phyloP scores from a whole-genome alignment of 2,888 invertebrate species.

The Parthenolecanium corni region DNA sequence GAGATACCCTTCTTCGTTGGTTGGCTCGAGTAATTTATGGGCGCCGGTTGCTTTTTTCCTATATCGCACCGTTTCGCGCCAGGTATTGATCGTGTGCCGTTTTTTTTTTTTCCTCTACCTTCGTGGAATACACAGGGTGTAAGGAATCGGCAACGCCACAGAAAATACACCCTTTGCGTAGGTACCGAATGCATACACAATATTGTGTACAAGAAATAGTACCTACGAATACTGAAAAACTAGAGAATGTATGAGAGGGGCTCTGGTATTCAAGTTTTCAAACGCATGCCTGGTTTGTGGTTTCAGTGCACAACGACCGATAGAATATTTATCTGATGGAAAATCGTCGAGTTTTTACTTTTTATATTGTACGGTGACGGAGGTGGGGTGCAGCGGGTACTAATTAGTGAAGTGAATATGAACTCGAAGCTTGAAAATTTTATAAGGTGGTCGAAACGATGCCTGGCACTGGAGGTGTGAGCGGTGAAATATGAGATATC shows the following conservation, averaged over 20 bases:
- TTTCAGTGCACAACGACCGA: background rate
- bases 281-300: background rate
- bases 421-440: no score
- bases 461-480: no score
- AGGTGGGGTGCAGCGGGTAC: no score
- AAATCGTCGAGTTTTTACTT: background rate
- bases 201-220: background rate
- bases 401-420: no score
- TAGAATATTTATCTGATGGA: background rate
- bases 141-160: background rate
- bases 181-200: background rate
- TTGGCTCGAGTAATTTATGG: slow-evolving; percentile 16
- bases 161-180: background rate
- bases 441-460: no score
- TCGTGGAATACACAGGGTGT: no score
- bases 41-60: slow-evolving; percentile 6
- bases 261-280: background rate
- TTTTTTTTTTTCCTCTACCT: no score
- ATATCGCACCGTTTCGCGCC: background rate
- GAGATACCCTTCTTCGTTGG: background rate
- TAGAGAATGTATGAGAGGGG: background rate
- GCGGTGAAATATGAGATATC: no score
- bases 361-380: no score
- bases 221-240: background rate
- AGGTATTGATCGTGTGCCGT: slow-evolving; percentile 2